Conservation (phyloP, 2,888 invertebrate species). For the Catocala fraxini region DNA sequence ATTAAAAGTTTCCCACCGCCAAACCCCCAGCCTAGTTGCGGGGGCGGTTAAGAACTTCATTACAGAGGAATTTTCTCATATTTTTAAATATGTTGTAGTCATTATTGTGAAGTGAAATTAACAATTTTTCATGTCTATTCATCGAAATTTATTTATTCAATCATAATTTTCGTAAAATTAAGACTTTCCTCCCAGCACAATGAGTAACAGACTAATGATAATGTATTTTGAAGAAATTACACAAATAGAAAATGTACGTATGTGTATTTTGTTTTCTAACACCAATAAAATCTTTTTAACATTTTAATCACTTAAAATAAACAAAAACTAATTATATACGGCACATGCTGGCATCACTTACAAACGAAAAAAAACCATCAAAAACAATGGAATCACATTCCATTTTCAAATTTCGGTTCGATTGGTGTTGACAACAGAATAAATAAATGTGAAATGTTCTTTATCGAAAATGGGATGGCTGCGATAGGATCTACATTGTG, state of each 20-base stretch:
- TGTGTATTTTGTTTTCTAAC: no score
- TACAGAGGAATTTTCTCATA: slow-evolving; percentile 53
- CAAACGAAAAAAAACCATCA: slow-evolving; percentile 38
- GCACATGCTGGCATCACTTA: slow-evolving; percentile 27
- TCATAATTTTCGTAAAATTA: no score
- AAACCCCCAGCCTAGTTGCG: slow-evolving; percentile 6
- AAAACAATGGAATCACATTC: slow-evolving; percentile 30
- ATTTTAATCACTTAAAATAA: slow-evolving; percentile 5
- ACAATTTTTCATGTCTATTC: no score
- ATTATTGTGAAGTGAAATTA: not conserved
- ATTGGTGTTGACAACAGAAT: slow-evolving; percentile 29
- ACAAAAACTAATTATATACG: slow-evolving; percentile 20
- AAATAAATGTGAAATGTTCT: slow-evolving; percentile 38
- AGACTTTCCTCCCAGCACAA: no score
- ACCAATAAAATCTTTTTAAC: not conserved
- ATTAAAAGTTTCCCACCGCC: slow-evolving; percentile 66
- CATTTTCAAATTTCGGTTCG: slow-evolving; percentile 26
- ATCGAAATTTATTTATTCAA: no score
- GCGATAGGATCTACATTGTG: slow-evolving; percentile 67
- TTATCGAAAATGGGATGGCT: slow-evolving; percentile 35
- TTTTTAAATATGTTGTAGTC: not conserved
- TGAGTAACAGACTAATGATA: no score
- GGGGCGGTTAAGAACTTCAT: slow-evolving; percentile 61
- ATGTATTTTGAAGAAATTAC: no score
- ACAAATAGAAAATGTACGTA: no score